Conservation (phyloP, 2,113 vertebrate species). For the Salvelinus namaycush region DNA sequence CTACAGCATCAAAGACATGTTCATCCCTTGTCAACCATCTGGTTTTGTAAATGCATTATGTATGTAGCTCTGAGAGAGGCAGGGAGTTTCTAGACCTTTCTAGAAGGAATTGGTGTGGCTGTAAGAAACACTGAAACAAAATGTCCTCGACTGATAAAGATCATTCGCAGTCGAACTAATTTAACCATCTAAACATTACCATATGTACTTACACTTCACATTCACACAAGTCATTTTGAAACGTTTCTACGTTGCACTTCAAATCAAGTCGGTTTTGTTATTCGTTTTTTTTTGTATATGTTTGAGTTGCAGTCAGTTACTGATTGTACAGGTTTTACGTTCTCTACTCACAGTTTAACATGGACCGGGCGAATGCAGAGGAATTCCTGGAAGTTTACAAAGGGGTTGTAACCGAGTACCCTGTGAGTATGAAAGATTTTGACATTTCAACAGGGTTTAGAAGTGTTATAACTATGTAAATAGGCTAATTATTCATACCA, state of each 20-base stretch:
- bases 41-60: too few relatives aligned
- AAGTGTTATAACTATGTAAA: too few relatives aligned
- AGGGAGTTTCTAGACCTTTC: neutral
- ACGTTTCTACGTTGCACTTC: neutral
- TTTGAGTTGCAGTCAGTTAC: conserved; percentile 5
- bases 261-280: neutral
- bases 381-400: conserved; percentile 96
- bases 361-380: conserved; percentile 88
- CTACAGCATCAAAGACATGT: too few relatives aligned
- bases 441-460: too few relatives aligned
- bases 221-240: neutral
- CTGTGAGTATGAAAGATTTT: conserved; percentile 76
- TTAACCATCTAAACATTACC: neutral
- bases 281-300: neutral
- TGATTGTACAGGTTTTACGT: conserved; percentile 9
- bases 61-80: too few relatives aligned
- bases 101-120: neutral
- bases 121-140: neutral
- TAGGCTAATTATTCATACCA: too few relatives aligned
- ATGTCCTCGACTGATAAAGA: neutral
- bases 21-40: too few relatives aligned
- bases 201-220: neutral
- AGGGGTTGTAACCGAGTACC: conserved; percentile 86
- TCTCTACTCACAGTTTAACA: conserved; percentile 77
- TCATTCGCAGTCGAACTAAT: neutral